These are phyloP conservation scores for Astur gentilis DNA, from an alignment of 2,113 vertebrate species.

Conservation along the genomic window DNA sequence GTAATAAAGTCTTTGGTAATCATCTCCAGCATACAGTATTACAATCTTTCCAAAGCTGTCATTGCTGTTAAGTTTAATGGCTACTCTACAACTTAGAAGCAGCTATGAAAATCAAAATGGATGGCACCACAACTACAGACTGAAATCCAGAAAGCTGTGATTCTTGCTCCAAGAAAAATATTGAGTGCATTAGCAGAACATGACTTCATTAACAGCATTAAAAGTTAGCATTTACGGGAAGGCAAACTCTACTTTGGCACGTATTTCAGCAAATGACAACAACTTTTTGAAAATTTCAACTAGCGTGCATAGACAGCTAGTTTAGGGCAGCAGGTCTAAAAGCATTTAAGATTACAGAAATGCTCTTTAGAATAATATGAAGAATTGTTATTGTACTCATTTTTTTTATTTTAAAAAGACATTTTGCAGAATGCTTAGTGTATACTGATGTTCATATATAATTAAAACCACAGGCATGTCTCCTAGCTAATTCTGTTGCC, in stretches of 20 bases:
- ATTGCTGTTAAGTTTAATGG: slow-evolving; percentile 41
- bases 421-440: neutral
- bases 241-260: neutral
- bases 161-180: slow-evolving; percentile 24
- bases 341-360: neutral
- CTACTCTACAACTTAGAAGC: slow-evolving; percentile 23
- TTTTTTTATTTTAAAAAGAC: neutral
- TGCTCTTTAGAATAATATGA: neutral
- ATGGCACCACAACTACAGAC: neutral
- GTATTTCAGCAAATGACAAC: neutral
- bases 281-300: slow-evolving; percentile 11
- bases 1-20: slow-evolving; percentile 39
- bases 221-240: slow-evolving; percentile 29
- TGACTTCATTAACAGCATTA: slow-evolving; percentile 52
- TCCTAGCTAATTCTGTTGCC: neutral
- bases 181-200: slow-evolving; percentile 52
- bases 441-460: neutral
- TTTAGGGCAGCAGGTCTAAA: neutral
- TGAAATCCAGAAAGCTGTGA: slow-evolving; percentile 11
- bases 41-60: neutral
- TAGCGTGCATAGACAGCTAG: neutral
- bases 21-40: neutral
- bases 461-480: neutral
- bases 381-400: neutral
- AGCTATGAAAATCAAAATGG: slow-evolving; percentile 17